Evolutionary conservation across 1,140 invertebrate genomes (phyloP), one percentile per base, ranked within the genome.

Genomic region (Drosophila kikkawai): DNA sequence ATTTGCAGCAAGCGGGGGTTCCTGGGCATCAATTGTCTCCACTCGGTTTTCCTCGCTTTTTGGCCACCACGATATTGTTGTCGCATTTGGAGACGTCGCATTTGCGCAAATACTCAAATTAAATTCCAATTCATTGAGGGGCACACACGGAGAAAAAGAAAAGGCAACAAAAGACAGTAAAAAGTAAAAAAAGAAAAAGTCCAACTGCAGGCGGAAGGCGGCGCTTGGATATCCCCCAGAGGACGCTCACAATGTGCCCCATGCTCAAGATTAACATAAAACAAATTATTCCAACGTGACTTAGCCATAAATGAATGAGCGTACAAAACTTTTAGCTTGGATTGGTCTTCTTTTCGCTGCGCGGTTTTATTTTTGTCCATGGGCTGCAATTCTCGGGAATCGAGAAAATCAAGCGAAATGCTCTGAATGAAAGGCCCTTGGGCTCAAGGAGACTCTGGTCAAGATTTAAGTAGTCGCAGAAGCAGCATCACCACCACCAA

Each of bases 241-340:
- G 73, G 55, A 57, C n/a, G 79, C 74, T 80, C 80, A 71, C 88
- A 91, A 88, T 91, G 85, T 66, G 80, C 79, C 90, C 90, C 90
- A 91, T 91, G 88, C 90, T 91, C 76, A 78, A 66, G 81, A 91
- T 91, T 91, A 91, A 91, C 90, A 91, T 91, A 91, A 91, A 91
- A 91, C 90, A 91, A 91, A 91, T 91, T 91, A 91, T 91, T 91
- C 90, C 90, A 91, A 91, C 90, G 90, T 91, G 90, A 91, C 90
- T 91, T 71, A 80, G 79, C 90, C 90, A 91, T 91, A 91, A 91
- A 91, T 91, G 90, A 91, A 90, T 85, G 83, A 88, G 63, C 68
- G 80, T 77, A 82, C 64, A 76, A 87, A 69, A 77, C 66, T 78
- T 80, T 57, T n/a, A 73, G 55, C 61, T 66, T 42, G 71, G 68